phyloP scores from a whole-genome alignment of 2,113 vertebrate species.

The Columbina picui region DNA sequence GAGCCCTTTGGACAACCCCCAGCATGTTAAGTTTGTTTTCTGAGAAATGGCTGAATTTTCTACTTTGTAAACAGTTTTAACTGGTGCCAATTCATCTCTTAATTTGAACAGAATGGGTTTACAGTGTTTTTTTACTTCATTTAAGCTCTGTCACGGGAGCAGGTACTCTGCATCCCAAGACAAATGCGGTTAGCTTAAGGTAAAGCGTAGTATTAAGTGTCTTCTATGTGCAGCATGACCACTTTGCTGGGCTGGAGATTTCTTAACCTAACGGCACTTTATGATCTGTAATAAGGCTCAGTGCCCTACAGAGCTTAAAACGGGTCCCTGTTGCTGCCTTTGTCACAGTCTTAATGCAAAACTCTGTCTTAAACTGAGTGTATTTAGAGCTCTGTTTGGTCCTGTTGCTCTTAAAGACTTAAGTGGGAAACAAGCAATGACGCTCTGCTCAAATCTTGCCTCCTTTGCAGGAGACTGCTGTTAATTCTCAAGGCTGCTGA shows the following conservation, averaged over 20 bases:
- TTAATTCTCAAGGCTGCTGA: conserved; percentile 21
- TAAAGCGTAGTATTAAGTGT: not conserved
- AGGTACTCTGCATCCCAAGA: not conserved
- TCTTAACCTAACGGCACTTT: rapidly evolving
- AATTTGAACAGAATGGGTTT: not conserved
- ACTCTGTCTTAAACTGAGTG: not conserved
- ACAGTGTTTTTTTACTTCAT: not conserved
- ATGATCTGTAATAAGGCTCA: not conserved
- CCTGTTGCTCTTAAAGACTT: not conserved
- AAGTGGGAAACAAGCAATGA: rapidly evolving
- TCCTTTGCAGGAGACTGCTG: not conserved
- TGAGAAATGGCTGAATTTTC: not conserved
- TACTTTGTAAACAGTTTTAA: not conserved
- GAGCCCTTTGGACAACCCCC: not conserved
- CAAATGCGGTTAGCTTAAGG: not conserved
- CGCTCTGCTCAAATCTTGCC: not conserved
- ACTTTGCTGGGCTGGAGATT: not conserved
- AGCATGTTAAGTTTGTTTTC: not conserved
- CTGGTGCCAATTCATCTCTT: not conserved
- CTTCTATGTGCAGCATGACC: not conserved
- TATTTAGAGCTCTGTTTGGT: not conserved
- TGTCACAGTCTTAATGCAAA: not conserved
- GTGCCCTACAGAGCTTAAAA: not conserved
- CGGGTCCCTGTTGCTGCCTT: not conserved
- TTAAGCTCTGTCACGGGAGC: not conserved